Base-by-base conservation (phyloP, 2,888 invertebrate genomes). In the Bellardia bayeri region DNA sequence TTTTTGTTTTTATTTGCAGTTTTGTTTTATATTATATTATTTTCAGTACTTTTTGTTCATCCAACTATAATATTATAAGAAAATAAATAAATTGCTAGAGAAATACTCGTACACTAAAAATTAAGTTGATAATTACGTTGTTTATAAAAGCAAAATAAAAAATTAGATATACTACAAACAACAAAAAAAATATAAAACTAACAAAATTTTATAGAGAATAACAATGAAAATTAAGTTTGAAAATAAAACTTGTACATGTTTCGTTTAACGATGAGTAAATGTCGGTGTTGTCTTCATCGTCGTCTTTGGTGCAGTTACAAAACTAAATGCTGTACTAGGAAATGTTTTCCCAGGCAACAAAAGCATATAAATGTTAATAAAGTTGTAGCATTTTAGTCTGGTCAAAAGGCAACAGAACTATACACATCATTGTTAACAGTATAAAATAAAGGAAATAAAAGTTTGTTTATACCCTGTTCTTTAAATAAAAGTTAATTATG, bases 201-300 rank as follows among this genome's bases (percentile, higher is more conserved):
- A 6, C 14, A 14, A 33, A 58, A 49, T 64, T 14, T 45, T 63
- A 51, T 56, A 54, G 8, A 71, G 54, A 81, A 33, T n/a, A 75
- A 63, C 63, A 68, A 71, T 40, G 23, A 68, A 80, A 80, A 63
- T 80, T 75, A 69, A 80, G 80, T 80, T 75, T 63, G 9, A 42
- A 68, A 81, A 33, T n/a, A 71, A 80, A 66, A 66, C 42, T 54
- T 72, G 63, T 78, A 82, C 78, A 78, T 78, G 81, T 78, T 82
- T 85, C 23, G 71, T 56, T 72, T 85, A 71, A 49, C 51, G 66
- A 85, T 81, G 75, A 75, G 61, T 75, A 33, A 42, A 23, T 0
- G 45, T 23, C 23, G 1, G n/a, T n/a, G n/a, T n/a, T n/a, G n/a
- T 23, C 23, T 0, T 1, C 23, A 23, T 23, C 23, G 23, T 23